Conservation (phyloP, 2,797 vertebrate genomes). For the Poeciliopsis paucimaculata region DNA sequence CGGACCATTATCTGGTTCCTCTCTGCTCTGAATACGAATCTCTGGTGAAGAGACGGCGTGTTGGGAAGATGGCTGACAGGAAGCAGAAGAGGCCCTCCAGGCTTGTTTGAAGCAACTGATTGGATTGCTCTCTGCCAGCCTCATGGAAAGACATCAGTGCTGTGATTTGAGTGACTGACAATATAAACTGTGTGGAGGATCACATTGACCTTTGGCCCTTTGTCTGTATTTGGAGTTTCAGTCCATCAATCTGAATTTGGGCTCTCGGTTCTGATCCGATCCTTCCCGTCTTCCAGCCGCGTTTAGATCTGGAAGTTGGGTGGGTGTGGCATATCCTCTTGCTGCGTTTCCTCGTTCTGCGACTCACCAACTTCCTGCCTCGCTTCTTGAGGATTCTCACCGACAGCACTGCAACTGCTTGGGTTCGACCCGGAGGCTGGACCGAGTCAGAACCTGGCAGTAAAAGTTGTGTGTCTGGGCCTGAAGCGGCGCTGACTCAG, state of each 20-base stretch:
- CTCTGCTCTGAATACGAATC: too few relatives aligned
- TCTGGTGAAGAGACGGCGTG: too few relatives aligned
- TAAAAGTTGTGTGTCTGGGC: not conserved
- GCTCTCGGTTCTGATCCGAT: not conserved
- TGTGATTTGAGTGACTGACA: too few relatives aligned
- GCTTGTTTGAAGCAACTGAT: too few relatives aligned
- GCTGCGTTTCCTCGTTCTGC: conserved; percentile 42
- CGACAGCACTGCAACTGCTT: not conserved
- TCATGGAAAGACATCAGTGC: too few relatives aligned
- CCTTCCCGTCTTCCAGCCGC: not conserved
- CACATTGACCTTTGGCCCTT: not conserved
- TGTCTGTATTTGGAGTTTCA: not conserved
- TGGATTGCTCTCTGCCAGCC: too few relatives aligned
- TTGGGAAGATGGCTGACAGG: too few relatives aligned
- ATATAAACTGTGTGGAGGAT: too few relatives aligned
- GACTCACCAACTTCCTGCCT: conserved; percentile 61
- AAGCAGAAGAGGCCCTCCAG: too few relatives aligned
- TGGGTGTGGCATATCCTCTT: conserved; percentile 38
- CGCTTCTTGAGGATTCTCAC: conserved; percentile 2
- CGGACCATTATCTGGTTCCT: too few relatives aligned
- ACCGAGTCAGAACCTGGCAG: not conserved
- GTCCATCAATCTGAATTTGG: not conserved
- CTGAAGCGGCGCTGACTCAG: not conserved
- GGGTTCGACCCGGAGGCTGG: not conserved
- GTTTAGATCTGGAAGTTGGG: conserved; percentile 26